Evolutionary conservation across 2,113 vertebrate genomes (phyloP).

Genomic region (Psilopogon haemacephalus): DNA sequence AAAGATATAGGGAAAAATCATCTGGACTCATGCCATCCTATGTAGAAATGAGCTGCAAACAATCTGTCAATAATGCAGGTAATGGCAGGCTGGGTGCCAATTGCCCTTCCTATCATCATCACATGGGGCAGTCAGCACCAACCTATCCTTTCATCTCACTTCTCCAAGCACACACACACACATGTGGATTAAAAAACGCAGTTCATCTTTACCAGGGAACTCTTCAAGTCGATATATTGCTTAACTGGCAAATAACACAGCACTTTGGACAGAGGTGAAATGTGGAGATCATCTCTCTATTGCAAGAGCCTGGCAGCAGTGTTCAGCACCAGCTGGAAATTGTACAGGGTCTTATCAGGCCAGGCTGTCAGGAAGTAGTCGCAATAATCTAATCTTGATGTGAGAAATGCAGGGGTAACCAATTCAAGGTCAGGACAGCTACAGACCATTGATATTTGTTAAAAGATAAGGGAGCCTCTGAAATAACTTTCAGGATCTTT

Average conservation of each 20-base stretch:
- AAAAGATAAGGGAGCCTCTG: slow-evolving; percentile 45
- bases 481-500: slow-evolving; percentile 39
- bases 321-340: slow-evolving; percentile 55
- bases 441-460: slow-evolving; percentile 29
- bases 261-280: slow-evolving; percentile 32
- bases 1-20: not conserved
- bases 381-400: slow-evolving; percentile 68
- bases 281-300: slow-evolving; percentile 52
- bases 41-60: not conserved
- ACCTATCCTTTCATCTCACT: not conserved
- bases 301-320: slow-evolving; percentile 41
- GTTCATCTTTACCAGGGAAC: not conserved
- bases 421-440: slow-evolving; percentile 57
- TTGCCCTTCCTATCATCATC: not conserved
- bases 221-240: slow-evolving; percentile 19
- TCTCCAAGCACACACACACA: not conserved
- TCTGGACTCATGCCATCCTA: not conserved
- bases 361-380: slow-evolving; percentile 44
- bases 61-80: not conserved
- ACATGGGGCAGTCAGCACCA: not conserved
- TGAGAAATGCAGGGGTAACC: slow-evolving; percentile 57
- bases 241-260: slow-evolving; percentile 53
- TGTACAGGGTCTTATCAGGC: slow-evolving; percentile 52
- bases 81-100: not conserved
- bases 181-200: not conserved